Percentiles rank a stretch among this genome's conserved stretches.
These are phyloP conservation scores for Drosophila monieri DNA, from an alignment of 2,888 invertebrate genomes.

Conservation along the genomic window DNA sequence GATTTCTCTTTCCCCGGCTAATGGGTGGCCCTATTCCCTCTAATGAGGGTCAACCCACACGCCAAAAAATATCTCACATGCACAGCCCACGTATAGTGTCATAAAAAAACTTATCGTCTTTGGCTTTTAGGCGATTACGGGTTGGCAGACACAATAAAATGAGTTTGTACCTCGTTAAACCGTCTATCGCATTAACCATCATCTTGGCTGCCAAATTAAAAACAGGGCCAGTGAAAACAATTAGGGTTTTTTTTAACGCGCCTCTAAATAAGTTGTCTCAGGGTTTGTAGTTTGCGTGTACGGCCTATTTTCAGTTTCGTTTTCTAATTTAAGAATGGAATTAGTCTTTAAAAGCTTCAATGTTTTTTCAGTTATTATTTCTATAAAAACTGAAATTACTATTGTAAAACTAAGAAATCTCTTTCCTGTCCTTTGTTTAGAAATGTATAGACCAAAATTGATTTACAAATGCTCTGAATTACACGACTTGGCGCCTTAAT, in stretches of 20 bases:
- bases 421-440: neutral
- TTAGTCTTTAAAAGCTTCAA: slow-evolving; percentile 27
- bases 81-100: slow-evolving; percentile 52
- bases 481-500: slow-evolving; percentile 1
- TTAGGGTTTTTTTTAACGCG: slow-evolving; percentile 62
- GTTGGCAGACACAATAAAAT: slow-evolving; percentile 76
- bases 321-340: slow-evolving; percentile 9
- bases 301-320: slow-evolving; percentile 21
- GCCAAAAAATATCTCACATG: slow-evolving; percentile 19
- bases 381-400: neutral
- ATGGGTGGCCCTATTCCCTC: slow-evolving; percentile 70
- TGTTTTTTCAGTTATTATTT: neutral
- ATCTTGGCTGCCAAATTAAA: slow-evolving; percentile 64
- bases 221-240: slow-evolving; percentile 38
- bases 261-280: slow-evolving; percentile 69
- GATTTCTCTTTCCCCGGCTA: slow-evolving; percentile 58
- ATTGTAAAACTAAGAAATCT: neutral
- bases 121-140: slow-evolving; percentile 59
- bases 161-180: slow-evolving; percentile 75
- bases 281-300: slow-evolving; percentile 39
- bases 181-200: slow-evolving; percentile 63
- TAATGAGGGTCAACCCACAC: slow-evolving; percentile 61
- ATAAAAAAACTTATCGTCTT: slow-evolving; percentile 71
- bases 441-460: slow-evolving; percentile 7
- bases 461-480: neutral